Evolutionary conservation across 2,113 vertebrate species (phyloP).

Genomic region (Uria aalge): DNA sequence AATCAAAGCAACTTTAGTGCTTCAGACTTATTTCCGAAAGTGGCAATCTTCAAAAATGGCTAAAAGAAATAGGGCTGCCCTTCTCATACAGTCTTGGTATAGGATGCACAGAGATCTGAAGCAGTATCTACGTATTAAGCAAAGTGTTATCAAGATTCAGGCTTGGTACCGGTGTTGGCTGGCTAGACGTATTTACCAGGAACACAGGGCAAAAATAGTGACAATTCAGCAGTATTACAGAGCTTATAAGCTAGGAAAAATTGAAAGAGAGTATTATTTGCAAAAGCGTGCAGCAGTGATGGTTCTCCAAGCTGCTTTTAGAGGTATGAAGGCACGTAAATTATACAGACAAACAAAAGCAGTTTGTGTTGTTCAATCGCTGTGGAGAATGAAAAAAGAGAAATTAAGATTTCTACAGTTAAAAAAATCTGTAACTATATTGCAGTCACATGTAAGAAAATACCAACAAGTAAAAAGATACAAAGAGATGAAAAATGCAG

Average conservation of each 20-base stretch:
- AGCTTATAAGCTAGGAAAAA: constrained; percentile 45
- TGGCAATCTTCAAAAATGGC: constrained; percentile 69
- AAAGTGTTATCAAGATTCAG: constrained; percentile 67
- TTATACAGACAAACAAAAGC: constrained; percentile 36
- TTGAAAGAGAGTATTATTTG: constrained; percentile 34
- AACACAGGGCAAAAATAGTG: constrained; percentile 21
- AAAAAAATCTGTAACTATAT: constrained; percentile 4
- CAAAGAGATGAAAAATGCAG: constrained; percentile 48
- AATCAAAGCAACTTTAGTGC: constrained; percentile 63
- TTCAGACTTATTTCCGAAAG: constrained; percentile 80
- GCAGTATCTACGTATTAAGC: constrained; percentile 32
- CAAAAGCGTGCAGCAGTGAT: constrained; percentile 47
- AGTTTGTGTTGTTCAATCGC: constrained; percentile 49
- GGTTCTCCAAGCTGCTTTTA: constrained; percentile 67
- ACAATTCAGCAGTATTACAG: constrained; percentile 67
- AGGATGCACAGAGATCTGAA: constrained; percentile 63
- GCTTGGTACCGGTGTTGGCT: constrained; percentile 64
- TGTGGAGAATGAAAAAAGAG: constrained; percentile 69
- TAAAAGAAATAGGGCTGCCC: constrained; percentile 64
- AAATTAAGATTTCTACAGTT: constrained; percentile 43
- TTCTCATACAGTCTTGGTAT: constrained; percentile 87
- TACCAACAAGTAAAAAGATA: constrained; percentile 67
- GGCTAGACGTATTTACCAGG: constrained; percentile 33
- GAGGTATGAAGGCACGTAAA: constrained; percentile 45
- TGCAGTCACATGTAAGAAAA: constrained; percentile 72